Evolutionary conservation across 2,113 vertebrate genomes (phyloP), one percentile per base, ranked within the genome.

Genomic region (Platanista minor): DNA sequence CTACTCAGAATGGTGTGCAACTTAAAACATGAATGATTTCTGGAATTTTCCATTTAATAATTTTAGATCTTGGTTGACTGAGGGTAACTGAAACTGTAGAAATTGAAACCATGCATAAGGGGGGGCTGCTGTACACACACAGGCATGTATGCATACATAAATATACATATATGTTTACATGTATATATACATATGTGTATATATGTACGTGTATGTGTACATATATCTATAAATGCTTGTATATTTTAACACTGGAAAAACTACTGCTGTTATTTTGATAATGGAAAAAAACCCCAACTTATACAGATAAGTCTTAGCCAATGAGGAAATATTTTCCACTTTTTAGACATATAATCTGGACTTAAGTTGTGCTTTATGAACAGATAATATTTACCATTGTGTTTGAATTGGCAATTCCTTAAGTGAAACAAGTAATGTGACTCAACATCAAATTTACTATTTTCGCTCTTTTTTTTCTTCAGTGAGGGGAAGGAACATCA

Each of bases 401-500:
- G 33, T 59, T 95, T 95, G n/a, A 95, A 39, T n/a, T 88, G n/a
- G 27, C 39, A 93, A 3, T 80, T 89, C 2, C 21, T 49, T 94
- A 83, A 94, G 9, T 89, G 64, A 91, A 87, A 78, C n/a, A 83
- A 75, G 17, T 78, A 91, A 54, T 83, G 81, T 81, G 36, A 93
- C 15, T 91, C 20, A 49, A 41, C 9, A 61, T 72, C 52, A 66
- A 52, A 91, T 39, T 43, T 72, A 36, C 77, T 77, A 29, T 82
- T 84, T 71, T 74, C 29, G 3, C 2, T 77, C 4, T 57, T 33
- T 33, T 62, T 62, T 93, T 90, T 81, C n/a, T 92, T 85, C 64
- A 46, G 5, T 15, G 7, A 95, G 4, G 0, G 15, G 18, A 75
- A 62, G 18, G 43, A 61, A 33, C 1, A 61, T 59, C 33, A 84